These are phyloP conservation scores for Drosophila gaucha DNA, from an alignment of 2,888 invertebrate species.

Conservation along the genomic window DNA sequence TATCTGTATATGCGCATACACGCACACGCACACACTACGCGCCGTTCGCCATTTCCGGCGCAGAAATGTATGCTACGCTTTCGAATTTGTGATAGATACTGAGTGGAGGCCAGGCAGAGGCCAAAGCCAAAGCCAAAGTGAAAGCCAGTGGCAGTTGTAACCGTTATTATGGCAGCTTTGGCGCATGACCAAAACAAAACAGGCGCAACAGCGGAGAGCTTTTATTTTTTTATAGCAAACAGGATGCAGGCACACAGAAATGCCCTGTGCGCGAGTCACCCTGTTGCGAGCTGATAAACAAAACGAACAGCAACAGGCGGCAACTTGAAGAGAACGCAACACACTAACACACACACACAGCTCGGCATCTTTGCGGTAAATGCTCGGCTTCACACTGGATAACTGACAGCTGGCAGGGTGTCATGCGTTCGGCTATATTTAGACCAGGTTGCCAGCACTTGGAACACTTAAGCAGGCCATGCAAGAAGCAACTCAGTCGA, in stretches of 20 bases:
- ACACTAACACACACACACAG: neutral
- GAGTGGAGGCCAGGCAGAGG: slow-evolving; percentile 29
- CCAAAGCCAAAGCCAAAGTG: slow-evolving; percentile 26
- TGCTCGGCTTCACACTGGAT: slow-evolving; percentile 9
- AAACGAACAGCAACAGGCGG: slow-evolving; percentile 50
- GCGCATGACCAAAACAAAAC: slow-evolving; percentile 54
- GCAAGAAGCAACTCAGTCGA: slow-evolving; percentile 6
- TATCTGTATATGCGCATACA: slow-evolving; percentile 2
- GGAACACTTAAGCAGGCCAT: slow-evolving; percentile 3
- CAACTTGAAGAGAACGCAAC: neutral
- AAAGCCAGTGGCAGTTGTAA: slow-evolving; percentile 25
- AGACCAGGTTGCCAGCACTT: slow-evolving; percentile 23
- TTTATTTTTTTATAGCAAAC: slow-evolving; percentile 37
- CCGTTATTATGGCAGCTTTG: slow-evolving; percentile 58
- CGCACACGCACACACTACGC: slow-evolving; percentile 48
- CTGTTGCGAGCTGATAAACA: slow-evolving; percentile 41
- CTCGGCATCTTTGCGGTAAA: neutral
- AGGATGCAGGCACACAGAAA: slow-evolving; percentile 35
- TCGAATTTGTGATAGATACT: slow-evolving; percentile 71
- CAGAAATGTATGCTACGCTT: slow-evolving; percentile 63
- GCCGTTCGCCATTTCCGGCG: slow-evolving; percentile 58
- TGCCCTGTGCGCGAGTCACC: slow-evolving; percentile 37
- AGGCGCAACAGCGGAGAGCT: slow-evolving; percentile 50
- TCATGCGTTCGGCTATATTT: slow-evolving; percentile 40
- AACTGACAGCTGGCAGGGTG: slow-evolving; percentile 31